Base-by-base conservation (phyloP, 2,113 vertebrate species). In the Oncorhynchus masou region DNA sequence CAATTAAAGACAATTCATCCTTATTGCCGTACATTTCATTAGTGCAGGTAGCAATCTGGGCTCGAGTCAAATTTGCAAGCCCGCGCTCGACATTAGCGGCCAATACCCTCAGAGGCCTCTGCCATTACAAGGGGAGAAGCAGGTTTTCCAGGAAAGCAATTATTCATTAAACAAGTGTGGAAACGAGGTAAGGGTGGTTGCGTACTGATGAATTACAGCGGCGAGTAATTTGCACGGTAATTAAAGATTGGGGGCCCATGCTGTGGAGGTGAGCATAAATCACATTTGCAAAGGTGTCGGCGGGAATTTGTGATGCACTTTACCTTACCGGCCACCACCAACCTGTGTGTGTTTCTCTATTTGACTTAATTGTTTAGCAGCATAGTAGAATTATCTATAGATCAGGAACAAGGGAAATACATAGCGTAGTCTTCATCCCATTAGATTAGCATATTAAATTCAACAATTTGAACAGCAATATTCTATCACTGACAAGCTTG, bases 121-220 rank as follows among this genome's bases (percentile, higher is more conserved):
- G 85, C 83, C 87, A 90, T 90, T 90, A 70, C 83, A 92, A 90
- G 81, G 91, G 87, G 90, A 91, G 91, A 81, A 75, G 92, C 78
- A 90, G 78, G 85, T 88, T 92, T 83, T 89, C 84, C 92, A 81
- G 93, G 80, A 92, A 94, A 91, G 88, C 94, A 95, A 96, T 96
- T 95, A 96, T 91, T 94, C 92, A 94, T 89, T 64, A 89, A 93
- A 92, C 91, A 92, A 94, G 85, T 86, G 84, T 88, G 93, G 84
- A 94, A 94, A 88, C 86, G 87, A 92, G 93, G 93, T 94, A 93
- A 93, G 83, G 86, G 83, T 93, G 86, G 90, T 95, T 94, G 92
- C 95, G 94, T 94, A 94, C 90, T 90, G 88, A 89, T 93, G 91
- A 91, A 90, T 92, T 86, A 79, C 79, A 87, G 77, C 86, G 85